Evolutionary conservation across 2,888 invertebrate species (phyloP).

Genomic region (Andricus curvator): DNA sequence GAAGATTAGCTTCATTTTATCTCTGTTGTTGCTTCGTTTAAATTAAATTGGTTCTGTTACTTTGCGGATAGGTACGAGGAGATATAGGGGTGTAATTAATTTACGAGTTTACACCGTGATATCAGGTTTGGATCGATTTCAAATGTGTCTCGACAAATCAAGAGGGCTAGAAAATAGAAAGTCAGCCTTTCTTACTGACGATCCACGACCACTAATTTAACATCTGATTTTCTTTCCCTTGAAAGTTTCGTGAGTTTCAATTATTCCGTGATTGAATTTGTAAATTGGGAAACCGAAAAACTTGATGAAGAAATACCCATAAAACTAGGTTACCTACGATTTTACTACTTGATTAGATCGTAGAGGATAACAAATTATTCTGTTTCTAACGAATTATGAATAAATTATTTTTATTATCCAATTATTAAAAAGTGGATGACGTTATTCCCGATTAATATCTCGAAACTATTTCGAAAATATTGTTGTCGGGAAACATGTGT

Average conservation of each 20-base stretch:
- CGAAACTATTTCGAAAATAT: too few relatives aligned
- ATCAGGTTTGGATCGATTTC: slow-evolving; percentile 13
- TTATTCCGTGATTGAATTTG: neutral
- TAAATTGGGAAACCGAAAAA: neutral
- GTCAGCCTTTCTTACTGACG: neutral
- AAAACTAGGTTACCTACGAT: neutral
- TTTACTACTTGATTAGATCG: too few relatives aligned
- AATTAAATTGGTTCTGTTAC: slow-evolving; percentile 34
- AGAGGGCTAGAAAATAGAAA: neutral
- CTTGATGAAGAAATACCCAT: neutral
- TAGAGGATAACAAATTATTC: too few relatives aligned
- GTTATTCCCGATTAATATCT: too few relatives aligned
- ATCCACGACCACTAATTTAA: neutral
- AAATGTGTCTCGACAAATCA: neutral
- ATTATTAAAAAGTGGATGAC: too few relatives aligned
- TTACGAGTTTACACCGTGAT: slow-evolving; percentile 24
- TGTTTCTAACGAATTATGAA: too few relatives aligned
- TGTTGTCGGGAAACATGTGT: too few relatives aligned
- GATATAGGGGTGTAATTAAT: slow-evolving; percentile 26
- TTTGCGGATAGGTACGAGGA: neutral
- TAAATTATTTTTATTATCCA: too few relatives aligned
- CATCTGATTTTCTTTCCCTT: neutral
- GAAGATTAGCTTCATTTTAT: slow-evolving; percentile 35
- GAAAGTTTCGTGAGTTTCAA: neutral
- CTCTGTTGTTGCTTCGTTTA: slow-evolving; percentile 26